Conservation (phyloP, 1,140 invertebrate genomes). For the Saccostrea glomerata region DNA sequence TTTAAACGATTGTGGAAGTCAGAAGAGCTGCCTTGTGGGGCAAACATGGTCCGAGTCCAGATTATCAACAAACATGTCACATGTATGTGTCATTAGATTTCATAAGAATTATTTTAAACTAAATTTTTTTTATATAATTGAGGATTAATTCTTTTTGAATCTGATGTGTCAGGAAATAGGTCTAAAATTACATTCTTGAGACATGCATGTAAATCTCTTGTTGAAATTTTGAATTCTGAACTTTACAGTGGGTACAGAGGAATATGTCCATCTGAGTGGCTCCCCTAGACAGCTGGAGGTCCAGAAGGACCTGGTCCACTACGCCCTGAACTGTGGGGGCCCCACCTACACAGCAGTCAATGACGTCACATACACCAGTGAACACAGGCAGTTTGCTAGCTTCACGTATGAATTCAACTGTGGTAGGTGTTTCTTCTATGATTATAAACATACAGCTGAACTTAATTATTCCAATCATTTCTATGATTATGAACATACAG, state of each 20-base stretch:
- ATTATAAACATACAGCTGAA: no score
- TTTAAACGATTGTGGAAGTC: slow-evolving; percentile 61
- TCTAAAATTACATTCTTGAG: neutral
- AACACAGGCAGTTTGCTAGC: slow-evolving; percentile 65
- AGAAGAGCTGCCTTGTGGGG: slow-evolving; percentile 54
- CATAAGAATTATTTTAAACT: neutral
- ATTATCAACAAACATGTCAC: slow-evolving; percentile 57
- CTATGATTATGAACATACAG: no score
- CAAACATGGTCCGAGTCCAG: slow-evolving; percentile 59
- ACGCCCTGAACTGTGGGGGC: slow-evolving; percentile 62
- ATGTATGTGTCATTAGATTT: slow-evolving; percentile 52
- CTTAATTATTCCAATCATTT: no score
- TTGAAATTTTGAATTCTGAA: no score
- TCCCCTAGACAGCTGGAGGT: slow-evolving; percentile 61
- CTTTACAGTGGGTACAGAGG: slow-evolving; percentile 55
- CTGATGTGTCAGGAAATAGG: neutral
- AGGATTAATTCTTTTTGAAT: neutral
- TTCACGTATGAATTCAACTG: slow-evolving; percentile 53
- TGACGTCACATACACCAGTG: slow-evolving; percentile 65
- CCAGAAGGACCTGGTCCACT: slow-evolving; percentile 65
- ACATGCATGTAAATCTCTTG: neutral
- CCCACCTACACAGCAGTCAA: slow-evolving; percentile 61
- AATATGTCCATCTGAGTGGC: slow-evolving; percentile 59
- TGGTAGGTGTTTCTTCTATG: slow-evolving; percentile 56
- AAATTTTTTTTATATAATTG: neutral